A percentile compares a stretch with the other conserved stretches of the same genome.
phyloP scores from a whole-genome alignment of 1,140 invertebrate species.

The Aphaenogaster rudis region DNA sequence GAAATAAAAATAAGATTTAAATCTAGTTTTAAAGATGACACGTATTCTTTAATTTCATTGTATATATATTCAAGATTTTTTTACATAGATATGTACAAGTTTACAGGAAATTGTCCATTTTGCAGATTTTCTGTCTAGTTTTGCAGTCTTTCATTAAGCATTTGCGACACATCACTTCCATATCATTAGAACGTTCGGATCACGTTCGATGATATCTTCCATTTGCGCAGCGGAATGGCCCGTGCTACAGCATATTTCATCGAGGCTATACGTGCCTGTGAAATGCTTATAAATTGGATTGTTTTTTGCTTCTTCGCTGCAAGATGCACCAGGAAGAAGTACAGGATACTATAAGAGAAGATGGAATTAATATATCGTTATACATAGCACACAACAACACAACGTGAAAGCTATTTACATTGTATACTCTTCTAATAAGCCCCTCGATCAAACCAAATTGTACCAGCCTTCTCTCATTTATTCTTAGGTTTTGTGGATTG shows the following conservation, averaged over 20 bases:
- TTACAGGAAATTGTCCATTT: neutral
- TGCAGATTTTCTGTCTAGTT: neutral
- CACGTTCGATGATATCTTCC: conserved; percentile 94
- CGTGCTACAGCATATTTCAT: conserved; percentile 96
- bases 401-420: conserved; percentile 84
- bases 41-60: neutral
- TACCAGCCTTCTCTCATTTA: conserved; percentile 95
- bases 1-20: neutral
- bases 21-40: neutral
- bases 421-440: conserved; percentile 94
- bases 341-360: conserved; percentile 86
- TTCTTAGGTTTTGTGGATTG: conserved; percentile 91
- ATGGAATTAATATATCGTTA: conserved; percentile 43
- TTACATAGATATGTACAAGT: neutral
- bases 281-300: conserved; percentile 89
- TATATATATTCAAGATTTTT: neutral
- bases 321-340: conserved; percentile 77
- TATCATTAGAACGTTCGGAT: conserved; percentile 94
- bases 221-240: conserved; percentile 93
- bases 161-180: conserved; percentile 90
- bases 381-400: neutral
- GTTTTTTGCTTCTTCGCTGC: conserved; percentile 80
- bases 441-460: conserved; percentile 96
- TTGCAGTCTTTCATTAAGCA: neutral
- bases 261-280: conserved; percentile 93